These are phyloP conservation scores for Caenorhabditis plicata DNA, from an alignment of 2,888 invertebrate genomes.

Conservation along the genomic window DNA sequence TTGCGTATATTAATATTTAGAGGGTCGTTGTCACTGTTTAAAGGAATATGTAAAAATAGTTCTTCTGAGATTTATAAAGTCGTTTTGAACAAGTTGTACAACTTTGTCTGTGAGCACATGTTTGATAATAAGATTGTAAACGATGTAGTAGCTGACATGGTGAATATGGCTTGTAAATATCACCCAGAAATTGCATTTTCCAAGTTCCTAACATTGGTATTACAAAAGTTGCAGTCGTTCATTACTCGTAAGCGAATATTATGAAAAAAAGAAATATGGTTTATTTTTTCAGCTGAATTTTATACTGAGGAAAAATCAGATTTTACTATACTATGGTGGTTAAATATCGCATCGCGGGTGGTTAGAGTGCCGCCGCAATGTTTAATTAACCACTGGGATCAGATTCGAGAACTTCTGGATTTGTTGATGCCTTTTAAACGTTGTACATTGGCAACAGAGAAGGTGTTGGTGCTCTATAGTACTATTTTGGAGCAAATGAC, in stretches of 20 bases:
- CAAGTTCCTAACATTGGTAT: slow-evolving; percentile 51
- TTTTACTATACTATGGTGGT: slow-evolving; percentile 57
- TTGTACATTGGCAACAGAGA: slow-evolving; percentile 68
- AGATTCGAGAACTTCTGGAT: slow-evolving; percentile 75
- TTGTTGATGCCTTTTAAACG: slow-evolving; percentile 76
- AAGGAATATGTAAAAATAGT: slow-evolving; percentile 40
- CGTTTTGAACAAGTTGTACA: slow-evolving; percentile 77
- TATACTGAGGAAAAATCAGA: slow-evolving; percentile 52
- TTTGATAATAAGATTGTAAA: slow-evolving; percentile 83
- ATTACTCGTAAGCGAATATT: slow-evolving; percentile 36
- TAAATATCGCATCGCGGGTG: slow-evolving; percentile 67
- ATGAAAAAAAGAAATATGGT: no score
- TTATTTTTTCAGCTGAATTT: slow-evolving; percentile 29
- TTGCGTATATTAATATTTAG: no score
- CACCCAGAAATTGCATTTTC: slow-evolving; percentile 53
- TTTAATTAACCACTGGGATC: slow-evolving; percentile 68
- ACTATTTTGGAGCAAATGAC: slow-evolving; percentile 72
- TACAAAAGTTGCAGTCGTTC: slow-evolving; percentile 37
- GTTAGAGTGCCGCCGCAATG: slow-evolving; percentile 70
- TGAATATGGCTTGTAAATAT: slow-evolving; percentile 70
- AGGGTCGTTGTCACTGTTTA: slow-evolving; percentile 41
- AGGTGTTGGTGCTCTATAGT: slow-evolving; percentile 72
- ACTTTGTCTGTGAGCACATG: slow-evolving; percentile 76
- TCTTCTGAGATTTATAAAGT: slow-evolving; percentile 28
- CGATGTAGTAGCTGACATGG: slow-evolving; percentile 77